A percentile compares a stretch with the other conserved stretches of the same genome.
Evolutionary conservation across 1,140 invertebrate genomes (phyloP).

Genomic region (Diuraphis noxia): DNA sequence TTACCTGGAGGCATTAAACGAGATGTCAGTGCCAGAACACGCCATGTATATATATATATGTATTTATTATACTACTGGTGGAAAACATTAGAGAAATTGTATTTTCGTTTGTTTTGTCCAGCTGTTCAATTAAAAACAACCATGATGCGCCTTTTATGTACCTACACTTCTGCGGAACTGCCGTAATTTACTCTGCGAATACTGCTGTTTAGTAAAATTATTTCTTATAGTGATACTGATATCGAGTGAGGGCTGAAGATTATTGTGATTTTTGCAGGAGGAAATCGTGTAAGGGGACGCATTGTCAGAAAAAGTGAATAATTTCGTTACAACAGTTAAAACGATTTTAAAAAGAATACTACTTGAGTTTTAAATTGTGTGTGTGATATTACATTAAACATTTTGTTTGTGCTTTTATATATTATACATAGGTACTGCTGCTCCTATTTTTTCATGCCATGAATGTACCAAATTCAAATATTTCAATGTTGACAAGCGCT

Average conservation of each 20-base stretch:
- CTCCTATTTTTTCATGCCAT: background rate
- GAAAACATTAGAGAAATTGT: constrained; percentile 32
- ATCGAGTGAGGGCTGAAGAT: background rate
- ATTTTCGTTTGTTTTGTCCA: constrained; percentile 36
- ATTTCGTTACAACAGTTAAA: background rate
- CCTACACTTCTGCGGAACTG: background rate
- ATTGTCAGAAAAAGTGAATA: background rate
- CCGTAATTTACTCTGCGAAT: constrained; percentile 21
- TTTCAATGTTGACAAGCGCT: background rate
- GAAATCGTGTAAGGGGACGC: background rate
- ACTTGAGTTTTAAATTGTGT: background rate
- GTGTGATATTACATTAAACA: background rate
- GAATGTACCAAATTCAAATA: background rate
- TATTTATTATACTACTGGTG: background rate
- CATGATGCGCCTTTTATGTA: constrained; percentile 17
- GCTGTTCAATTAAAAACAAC: constrained; percentile 39
- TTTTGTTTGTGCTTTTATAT: background rate
- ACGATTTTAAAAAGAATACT: background rate
- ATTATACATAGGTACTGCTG: background rate
- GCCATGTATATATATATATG: background rate
- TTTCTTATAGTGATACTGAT: background rate
- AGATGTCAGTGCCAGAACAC: constrained; percentile 42
- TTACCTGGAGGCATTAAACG: constrained; percentile 39
- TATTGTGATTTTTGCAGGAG: background rate
- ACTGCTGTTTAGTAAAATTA: background rate